A percentile compares a stretch with the other conserved stretches of the same genome.
These are phyloP conservation scores for Blennius ocellaris DNA, from an alignment of 2,113 vertebrate species.

Conservation along the genomic window DNA sequence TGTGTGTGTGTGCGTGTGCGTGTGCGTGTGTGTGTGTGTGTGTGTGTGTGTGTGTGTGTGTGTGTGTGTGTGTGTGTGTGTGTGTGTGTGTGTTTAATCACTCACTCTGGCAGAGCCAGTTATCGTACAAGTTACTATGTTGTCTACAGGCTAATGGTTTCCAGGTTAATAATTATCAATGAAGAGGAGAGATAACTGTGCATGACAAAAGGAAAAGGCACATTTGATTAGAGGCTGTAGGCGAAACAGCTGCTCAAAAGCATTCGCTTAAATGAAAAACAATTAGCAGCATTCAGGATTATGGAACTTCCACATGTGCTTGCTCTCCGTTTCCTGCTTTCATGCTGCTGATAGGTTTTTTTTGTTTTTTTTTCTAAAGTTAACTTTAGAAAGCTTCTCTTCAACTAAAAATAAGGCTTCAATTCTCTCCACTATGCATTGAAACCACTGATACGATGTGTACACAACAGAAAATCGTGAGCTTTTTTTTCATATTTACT, in stretches of 20 bases:
- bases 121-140: constrained; percentile 7
- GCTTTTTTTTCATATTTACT: too few species aligned
- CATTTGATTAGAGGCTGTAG: constrained; percentile 44
- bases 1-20: too few species aligned
- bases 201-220: constrained; percentile 25
- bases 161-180: constrained; percentile 50
- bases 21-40: too few species aligned
- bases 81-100: not conserved
- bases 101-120: not conserved
- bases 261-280: constrained; percentile 44
- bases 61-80: not conserved
- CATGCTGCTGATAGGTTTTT: not conserved
- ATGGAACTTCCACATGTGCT: constrained; percentile 1
- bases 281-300: constrained; percentile 25
- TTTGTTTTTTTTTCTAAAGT: constrained; percentile 1
- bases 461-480: too few species aligned
- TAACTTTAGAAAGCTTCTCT: constrained; percentile 9
- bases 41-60: too few species aligned
- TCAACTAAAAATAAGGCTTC: constrained; percentile 10
- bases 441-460: constrained; percentile 1
- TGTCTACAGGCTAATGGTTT: constrained; percentile 43
- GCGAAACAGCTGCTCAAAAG: constrained; percentile 39
- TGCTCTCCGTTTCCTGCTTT: not conserved
- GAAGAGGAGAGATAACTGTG: constrained; percentile 36
- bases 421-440: not conserved